phyloP scores from a whole-genome alignment of 2,797 vertebrate species.

The Psittacula echo region DNA sequence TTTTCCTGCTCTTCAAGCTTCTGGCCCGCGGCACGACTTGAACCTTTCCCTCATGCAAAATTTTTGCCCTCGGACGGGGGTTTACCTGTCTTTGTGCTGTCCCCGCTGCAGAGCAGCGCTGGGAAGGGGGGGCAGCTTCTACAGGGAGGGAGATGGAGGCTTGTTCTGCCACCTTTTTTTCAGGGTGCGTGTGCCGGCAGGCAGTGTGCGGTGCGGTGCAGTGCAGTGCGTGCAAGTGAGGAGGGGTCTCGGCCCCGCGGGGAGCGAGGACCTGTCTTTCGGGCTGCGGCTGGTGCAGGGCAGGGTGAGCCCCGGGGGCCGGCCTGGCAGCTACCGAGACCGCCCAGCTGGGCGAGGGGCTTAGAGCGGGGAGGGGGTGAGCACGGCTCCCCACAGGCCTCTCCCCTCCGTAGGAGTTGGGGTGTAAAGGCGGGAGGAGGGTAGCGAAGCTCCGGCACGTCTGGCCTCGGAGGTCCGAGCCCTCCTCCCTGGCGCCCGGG shows the following conservation, averaged over 20 bases:
- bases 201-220: neutral
- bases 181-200: neutral
- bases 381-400: neutral
- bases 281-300: neutral
- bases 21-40: neutral
- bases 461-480: neutral
- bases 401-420: neutral
- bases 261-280: neutral
- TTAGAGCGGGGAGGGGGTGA: neutral
- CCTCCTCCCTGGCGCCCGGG: neutral
- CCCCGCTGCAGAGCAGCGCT: neutral
- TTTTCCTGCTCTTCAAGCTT: neutral
- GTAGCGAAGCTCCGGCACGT: neutral
- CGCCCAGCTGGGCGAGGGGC: neutral
- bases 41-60: neutral
- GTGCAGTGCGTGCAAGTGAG: neutral
- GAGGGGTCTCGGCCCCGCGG: neutral
- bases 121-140: neutral
- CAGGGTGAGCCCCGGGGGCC: neutral
- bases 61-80: neutral
- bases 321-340: neutral
- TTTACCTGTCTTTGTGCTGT: neutral
- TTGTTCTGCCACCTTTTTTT: neutral
- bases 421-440: neutral
- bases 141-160: neutral